Percentiles rank a stretch among this genome's conserved stretches.
Conservation (phyloP, 2,113 vertebrate species). For the Anthoscopus minutus region DNA sequence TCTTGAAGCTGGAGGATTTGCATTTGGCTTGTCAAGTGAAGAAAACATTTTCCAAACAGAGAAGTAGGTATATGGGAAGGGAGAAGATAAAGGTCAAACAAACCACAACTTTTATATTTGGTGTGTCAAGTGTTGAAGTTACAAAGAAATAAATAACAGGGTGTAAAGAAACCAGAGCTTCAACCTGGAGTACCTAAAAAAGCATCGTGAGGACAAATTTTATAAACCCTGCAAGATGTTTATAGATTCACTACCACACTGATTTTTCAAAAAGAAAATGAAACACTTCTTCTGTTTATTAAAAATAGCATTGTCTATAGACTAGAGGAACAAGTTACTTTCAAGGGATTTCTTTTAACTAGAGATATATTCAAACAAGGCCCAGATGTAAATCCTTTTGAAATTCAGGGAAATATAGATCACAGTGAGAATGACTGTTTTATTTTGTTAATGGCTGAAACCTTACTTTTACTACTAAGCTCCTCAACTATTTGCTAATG, state of each 20-base stretch:
- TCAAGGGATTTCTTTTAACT: neutral
- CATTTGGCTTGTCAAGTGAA: constrained; percentile 6
- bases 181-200: neutral
- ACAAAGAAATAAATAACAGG: neutral
- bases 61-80: neutral
- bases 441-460: constrained; percentile 29
- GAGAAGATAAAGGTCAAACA: neutral
- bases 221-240: neutral
- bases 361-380: neutral
- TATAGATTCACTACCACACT: neutral
- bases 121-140: neutral
- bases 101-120: neutral
- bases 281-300: neutral
- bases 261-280: neutral
- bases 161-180: neutral
- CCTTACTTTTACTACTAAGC: neutral
- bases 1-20: neutral
- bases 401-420: constrained; percentile 20
- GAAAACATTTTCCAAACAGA: neutral
- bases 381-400: neutral
- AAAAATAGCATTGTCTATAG: neutral
- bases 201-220: neutral
- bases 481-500: neutral
- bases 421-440: neutral
- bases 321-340: neutral